Evolutionary conservation across 2,888 invertebrate genomes (phyloP).

Genomic region (Toxonevra muliebris): DNA sequence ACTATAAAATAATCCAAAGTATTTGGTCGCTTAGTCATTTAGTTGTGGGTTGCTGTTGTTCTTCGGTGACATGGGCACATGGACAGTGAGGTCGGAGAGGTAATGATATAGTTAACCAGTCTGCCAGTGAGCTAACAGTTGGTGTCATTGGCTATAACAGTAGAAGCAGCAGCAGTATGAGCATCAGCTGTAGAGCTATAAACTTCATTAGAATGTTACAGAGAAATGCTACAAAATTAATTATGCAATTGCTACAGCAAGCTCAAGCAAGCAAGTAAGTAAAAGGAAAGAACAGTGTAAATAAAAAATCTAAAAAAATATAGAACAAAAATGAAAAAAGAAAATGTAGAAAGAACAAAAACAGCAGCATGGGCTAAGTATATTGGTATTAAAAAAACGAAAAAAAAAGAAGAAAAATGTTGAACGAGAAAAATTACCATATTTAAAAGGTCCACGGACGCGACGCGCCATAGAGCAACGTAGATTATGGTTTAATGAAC

Average conservation of each 20-base stretch:
- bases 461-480: not conserved
- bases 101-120: not conserved
- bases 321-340: not conserved
- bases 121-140: too few relatives aligned
- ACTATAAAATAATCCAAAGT: not conserved
- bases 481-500: slow-evolving; percentile 27
- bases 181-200: not conserved
- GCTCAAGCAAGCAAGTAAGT: not conserved
- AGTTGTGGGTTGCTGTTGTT: too few relatives aligned
- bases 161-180: not conserved
- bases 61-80: too few relatives aligned
- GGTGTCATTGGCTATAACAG: too few relatives aligned
- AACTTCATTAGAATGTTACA: slow-evolving; percentile 10
- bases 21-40: too few relatives aligned
- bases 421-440: slow-evolving; percentile 9
- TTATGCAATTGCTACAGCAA: slow-evolving; percentile 10
- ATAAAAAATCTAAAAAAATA: too few relatives aligned
- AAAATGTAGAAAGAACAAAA: not conserved
- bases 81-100: not conserved
- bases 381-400: too few relatives aligned
- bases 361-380: too few relatives aligned
- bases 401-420: not conserved
- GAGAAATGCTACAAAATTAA: slow-evolving; percentile 3
- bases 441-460: slow-evolving; percentile 16
- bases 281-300: too few relatives aligned